Base-by-base conservation (phyloP, 1,140 invertebrate species). In the Neocloeon triangulifer region DNA sequence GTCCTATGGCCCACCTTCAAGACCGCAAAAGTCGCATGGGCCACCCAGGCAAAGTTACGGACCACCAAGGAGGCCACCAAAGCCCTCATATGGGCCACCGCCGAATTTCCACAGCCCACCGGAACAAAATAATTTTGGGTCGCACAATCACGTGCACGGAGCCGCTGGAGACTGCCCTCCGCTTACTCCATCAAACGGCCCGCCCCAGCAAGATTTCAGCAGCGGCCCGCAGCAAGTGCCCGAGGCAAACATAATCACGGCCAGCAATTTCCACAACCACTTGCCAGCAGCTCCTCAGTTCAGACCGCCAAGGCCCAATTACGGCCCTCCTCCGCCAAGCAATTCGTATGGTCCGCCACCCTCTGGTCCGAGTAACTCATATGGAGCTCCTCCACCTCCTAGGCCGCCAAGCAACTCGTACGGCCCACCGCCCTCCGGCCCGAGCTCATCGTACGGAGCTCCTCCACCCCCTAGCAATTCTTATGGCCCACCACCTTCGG, bases 401-500 rank as follows among this genome's bases (percentile, higher is more conserved):
- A n/a, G n/a, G n/a, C n/a, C n/a, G n/a, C n/a, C n/a, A n/a, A n/a
- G n/a, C n/a, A n/a, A n/a, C n/a, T 50, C 55, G 10, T 49, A 57
- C 23, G 55, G 59, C 31, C 43, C 58, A 22, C 59, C 59, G n/a
- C n/a, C n/a, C n/a, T n/a, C n/a, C n/a, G n/a, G n/a, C 33, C 55
- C 57, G 4, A 3, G 8, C 14, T 6, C 14, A 6, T 13, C 10
- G 2, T n/a, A 8, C 10, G 10, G 10, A 16, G 15, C n/a, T n/a
- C n/a, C n/a, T n/a, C n/a, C n/a, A n/a, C n/a, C n/a, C n/a, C n/a
- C 57, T 4, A 3, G 8, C 14, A 12, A 17, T n/a, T 13, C 10
- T 2, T n/a, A 8, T 9, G 10, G 10, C 18, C 18, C n/a, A n/a
- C n/a, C n/a, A n/a, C n/a, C n/a, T n/a, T n/a, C n/a, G n/a, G n/a